phyloP scores from a whole-genome alignment of 2,113 vertebrate species.

The Nannospalax galili region DNA sequence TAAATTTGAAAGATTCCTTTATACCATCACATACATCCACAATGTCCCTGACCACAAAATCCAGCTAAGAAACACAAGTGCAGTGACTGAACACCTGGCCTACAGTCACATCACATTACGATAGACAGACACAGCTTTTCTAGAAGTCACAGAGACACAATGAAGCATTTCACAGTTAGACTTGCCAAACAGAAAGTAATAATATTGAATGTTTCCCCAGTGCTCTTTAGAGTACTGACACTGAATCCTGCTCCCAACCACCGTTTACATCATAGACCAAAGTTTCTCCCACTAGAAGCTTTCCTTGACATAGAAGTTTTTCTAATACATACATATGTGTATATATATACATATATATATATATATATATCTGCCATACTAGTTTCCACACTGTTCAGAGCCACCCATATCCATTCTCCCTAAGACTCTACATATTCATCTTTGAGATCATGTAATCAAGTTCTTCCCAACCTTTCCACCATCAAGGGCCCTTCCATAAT shows the following conservation, averaged over 20 bases:
- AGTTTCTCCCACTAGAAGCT: slow-evolving; percentile 21
- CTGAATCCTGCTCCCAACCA: slow-evolving; percentile 32
- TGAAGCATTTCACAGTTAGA: slow-evolving; percentile 23
- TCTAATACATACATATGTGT: background rate
- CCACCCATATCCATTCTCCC: background rate
- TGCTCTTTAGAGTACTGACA: slow-evolving; percentile 12
- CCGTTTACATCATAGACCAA: slow-evolving; percentile 48
- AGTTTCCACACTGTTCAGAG: slow-evolving; percentile 33
- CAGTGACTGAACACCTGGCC: background rate
- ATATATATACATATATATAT: background rate
- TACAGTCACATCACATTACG: background rate
- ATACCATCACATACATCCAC: slow-evolving; percentile 55
- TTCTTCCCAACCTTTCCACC: slow-evolving; percentile 5
- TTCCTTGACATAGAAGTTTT: slow-evolving; percentile 11
- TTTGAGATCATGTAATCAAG: slow-evolving; percentile 46
- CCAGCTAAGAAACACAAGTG: slow-evolving; percentile 47
- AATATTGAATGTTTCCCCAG: slow-evolving; percentile 5
- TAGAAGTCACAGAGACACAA: slow-evolving; percentile 40
- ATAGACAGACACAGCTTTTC: background rate
- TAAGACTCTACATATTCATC: slow-evolving; percentile 19
- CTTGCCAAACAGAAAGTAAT: slow-evolving; percentile 35
- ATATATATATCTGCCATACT: background rate
- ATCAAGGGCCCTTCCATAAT: slow-evolving; percentile 32
- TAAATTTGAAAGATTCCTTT: slow-evolving; percentile 56
- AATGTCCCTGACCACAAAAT: slow-evolving; percentile 52